Evolutionary conservation across 2,113 vertebrate species (phyloP).

Genomic region (Muntiacus reevesi): DNA sequence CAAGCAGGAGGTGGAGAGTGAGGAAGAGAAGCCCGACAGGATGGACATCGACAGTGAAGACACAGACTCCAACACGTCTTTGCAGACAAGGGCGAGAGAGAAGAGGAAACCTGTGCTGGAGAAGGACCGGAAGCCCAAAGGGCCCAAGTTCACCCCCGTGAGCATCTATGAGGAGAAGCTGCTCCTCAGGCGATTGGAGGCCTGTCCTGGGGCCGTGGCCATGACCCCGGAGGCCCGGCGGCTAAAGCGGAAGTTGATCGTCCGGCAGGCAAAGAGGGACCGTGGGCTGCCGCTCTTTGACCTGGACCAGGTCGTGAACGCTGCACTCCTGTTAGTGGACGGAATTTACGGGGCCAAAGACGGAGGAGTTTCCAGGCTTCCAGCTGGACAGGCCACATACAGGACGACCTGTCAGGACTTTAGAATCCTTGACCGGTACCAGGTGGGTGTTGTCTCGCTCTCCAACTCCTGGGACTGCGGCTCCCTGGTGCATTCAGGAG

Average conservation of each 20-base stretch:
- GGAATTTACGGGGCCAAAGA: constrained; percentile 90
- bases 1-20: constrained; percentile 94
- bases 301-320: constrained; percentile 90
- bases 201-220: constrained; percentile 89
- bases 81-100: constrained; percentile 73
- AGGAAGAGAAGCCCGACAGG: constrained; percentile 88
- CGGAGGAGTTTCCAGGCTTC: constrained; percentile 66
- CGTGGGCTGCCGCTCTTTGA: constrained; percentile 93
- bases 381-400: constrained; percentile 79
- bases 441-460: constrained; percentile 80
- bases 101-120: constrained; percentile 81
- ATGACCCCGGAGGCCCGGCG: constrained; percentile 92
- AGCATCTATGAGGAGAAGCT: constrained; percentile 94
- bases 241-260: constrained; percentile 90
- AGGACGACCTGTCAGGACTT: constrained; percentile 91
- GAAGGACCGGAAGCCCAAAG: constrained; percentile 76
- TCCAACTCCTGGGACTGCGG: background rate
- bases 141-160: constrained; percentile 79
- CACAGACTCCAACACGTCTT: constrained; percentile 71
- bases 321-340: constrained; percentile 90
- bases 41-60: constrained; percentile 83
- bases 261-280: constrained; percentile 93
- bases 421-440: constrained; percentile 96
- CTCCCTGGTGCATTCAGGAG: background rate
- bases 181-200: constrained; percentile 90